Conservation (phyloP, 2,797 vertebrate genomes). For the Thalassophryne amazonica region DNA sequence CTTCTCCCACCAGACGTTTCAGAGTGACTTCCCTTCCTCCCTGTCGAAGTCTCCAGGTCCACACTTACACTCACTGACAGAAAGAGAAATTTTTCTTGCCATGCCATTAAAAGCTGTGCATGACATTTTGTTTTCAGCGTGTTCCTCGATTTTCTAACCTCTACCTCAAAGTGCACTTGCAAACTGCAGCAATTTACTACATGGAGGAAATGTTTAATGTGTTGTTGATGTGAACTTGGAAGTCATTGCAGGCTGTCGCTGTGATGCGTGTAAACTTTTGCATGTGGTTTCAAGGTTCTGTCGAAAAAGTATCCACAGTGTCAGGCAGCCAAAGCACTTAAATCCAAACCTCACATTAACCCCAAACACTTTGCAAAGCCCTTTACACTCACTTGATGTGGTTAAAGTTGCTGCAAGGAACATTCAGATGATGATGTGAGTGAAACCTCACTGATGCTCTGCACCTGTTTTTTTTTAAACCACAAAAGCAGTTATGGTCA, state of each 20-base stretch:
- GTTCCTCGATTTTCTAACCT: not conserved
- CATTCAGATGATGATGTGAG: slow-evolving; percentile 2
- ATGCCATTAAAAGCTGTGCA: not conserved
- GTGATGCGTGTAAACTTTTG: not conserved
- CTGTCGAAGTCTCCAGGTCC: not conserved
- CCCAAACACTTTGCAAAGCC: slow-evolving; percentile 27
- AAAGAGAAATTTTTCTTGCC: not conserved
- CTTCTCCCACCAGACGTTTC: slow-evolving; percentile 7
- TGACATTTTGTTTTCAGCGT: not conserved
- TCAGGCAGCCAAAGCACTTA: slow-evolving; percentile 8
- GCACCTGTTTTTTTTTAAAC: not conserved
- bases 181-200: not conserved
- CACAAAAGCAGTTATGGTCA: not conserved
- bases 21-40: not conserved
- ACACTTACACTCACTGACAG: not conserved
- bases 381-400: slow-evolving; percentile 27
- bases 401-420: slow-evolving; percentile 10
- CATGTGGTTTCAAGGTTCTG: slow-evolving; percentile 18
- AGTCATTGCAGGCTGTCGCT: not conserved
- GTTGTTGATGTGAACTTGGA: not conserved
- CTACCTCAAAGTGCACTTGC: not conserved
- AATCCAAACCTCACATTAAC: slow-evolving; percentile 38
- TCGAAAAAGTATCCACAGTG: slow-evolving; percentile 17
- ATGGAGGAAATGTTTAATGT: not conserved
- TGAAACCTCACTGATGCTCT: not conserved